Base-by-base conservation (phyloP, 2,113 vertebrate species). In the Tiliqua scincoides region DNA sequence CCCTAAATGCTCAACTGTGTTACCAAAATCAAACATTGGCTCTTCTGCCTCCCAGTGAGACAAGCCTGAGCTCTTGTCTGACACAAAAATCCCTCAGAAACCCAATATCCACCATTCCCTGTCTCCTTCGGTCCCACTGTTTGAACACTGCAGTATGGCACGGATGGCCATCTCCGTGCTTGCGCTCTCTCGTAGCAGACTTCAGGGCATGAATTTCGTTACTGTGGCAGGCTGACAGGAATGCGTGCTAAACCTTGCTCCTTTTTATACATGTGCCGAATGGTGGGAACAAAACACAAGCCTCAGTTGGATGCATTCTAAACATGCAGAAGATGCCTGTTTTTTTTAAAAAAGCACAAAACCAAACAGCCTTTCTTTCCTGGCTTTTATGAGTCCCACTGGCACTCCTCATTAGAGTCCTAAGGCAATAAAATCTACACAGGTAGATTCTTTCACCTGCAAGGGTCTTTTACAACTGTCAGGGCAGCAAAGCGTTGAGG, bases 191-290 rank as follows among this genome's bases (percentile, higher is more conserved):
- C 91, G 87, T 68, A 85, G 96, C 95, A 54, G 21, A 95, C 96
- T 97, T 76, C 85, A 92, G 95, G 89, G 95, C 95, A 94, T 93
- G 93, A 96, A 95, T 93, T 93, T 54, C 95, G 96, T 94, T 93
- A 90, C 67, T 65, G 94, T 88, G 91, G 89, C 88, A 93, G 96
- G 92, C 94, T 96, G 95, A 95, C 93, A 97, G 94, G 88, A 86
- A 93, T 92, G 89, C 90, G 81, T 94, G 96, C 95, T 95, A 96
- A 97, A 95, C 94, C 89, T 89, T 93, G 93, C 95, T 95, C 96
- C 95, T 96, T 87, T 48, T 94, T 71, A 71, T 35, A 37, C 32
- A 23, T 23, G 18, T 4, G 30, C n/a, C 18, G n/a, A 76, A 5
- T 12, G 9, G 15, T 54, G 21, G 74, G 62, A 25, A 68, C 23